Evolutionary conservation across 2,113 vertebrate species (phyloP).

Genomic region (Platycercus adscitus): DNA sequence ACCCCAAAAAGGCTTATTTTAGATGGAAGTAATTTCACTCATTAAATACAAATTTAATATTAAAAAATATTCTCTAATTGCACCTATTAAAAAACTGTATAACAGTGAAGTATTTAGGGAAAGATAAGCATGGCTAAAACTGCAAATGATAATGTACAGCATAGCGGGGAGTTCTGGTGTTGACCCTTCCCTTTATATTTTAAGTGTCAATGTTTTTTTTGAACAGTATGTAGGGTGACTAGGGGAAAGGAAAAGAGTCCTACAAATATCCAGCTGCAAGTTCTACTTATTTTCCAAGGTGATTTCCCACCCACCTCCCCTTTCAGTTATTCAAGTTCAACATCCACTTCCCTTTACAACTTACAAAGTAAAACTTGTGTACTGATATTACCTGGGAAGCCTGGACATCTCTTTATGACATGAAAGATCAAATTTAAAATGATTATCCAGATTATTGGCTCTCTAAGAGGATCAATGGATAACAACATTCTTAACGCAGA

Average conservation of each 20-base stretch:
- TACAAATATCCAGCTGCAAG: not conserved
- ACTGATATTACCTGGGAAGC: not conserved
- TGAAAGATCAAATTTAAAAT: conserved; percentile 58
- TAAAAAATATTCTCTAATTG: not conserved
- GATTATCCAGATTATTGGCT: conserved; percentile 56
- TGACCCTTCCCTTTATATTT: not conserved
- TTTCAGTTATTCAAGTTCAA: not conserved
- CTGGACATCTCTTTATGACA: conserved; percentile 1
- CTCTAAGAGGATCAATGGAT: conserved; percentile 52
- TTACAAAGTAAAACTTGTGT: not conserved
- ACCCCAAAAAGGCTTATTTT: not conserved
- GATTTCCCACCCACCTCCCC: not conserved
- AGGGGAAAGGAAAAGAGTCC: not conserved
- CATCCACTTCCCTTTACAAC: not conserved
- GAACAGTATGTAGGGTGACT: accelerated
- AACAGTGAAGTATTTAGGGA: not conserved
- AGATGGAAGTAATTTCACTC: not conserved
- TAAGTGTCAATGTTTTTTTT: not conserved
- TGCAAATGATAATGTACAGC: not conserved
- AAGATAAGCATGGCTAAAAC: not conserved
- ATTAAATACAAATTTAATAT: not conserved
- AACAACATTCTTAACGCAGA: conserved; percentile 54
- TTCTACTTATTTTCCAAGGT: not conserved
- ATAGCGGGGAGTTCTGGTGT: not conserved
- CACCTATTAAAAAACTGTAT: not conserved